Evolutionary conservation across 2,888 invertebrate species (phyloP), one percentile per base, ranked within the genome.

Genomic region (Anthophora plumipes): DNA sequence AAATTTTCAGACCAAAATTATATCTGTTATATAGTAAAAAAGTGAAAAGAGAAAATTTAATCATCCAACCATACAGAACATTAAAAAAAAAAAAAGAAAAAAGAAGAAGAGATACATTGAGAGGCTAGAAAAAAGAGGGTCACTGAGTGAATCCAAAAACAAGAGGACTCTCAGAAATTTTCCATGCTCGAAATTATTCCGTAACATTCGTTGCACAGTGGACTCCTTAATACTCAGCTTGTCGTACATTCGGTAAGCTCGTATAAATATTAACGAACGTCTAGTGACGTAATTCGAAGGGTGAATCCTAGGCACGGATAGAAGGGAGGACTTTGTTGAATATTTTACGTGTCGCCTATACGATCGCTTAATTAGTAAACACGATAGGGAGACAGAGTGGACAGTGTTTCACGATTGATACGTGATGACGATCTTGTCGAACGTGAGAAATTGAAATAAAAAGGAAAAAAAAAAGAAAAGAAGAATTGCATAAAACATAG

Each of bases 261-360:
- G 52, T 52, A 83, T 85, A 75, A 85, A 83, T 85, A 83, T 81
- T 85, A 77, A 79, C 61, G 70, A 57, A 52, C 46, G 12, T 25
- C 39, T 25, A 17, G n/a, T 54, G 73, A 71, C 57, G 77, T 54
- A 48, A 52, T 22, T 64, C 41, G 52, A 43, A 39, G 39, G 54
- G 48, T 14, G 39, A 60, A 41, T 55, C 37, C 63, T 50, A 43
- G 31, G 46, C 22, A 39, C 1, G 43, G 48, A 54, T 59, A 25
- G 74, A 54, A 48, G 74, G 67, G 67, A 59, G 46, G 66, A 57
- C 68, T 71, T 59, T 60, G 39, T 71, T 77, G 82, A 81, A 83
- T 83, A 81, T 83, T 77, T 83, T 71, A 77, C 54, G 59, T 50
- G 59, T 52, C 48, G 54, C 31, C 52, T 22, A 12, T 55, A 54